phyloP scores from a whole-genome alignment of 2,797 vertebrate genomes.

The Ibycter americanus region DNA sequence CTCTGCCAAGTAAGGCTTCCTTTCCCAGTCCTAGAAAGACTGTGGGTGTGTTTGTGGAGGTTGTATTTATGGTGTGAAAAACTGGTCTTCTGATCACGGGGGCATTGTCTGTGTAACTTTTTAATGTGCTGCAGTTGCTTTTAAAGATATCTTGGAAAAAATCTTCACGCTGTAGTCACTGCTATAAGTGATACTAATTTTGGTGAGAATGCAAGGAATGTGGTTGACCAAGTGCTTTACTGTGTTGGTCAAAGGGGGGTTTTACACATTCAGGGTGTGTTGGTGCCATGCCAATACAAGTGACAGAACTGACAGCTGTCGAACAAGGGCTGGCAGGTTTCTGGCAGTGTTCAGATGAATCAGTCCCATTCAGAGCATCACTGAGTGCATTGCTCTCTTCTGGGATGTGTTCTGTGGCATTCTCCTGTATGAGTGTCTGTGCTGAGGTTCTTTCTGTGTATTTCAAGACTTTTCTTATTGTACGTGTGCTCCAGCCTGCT shows the following conservation, averaged over 20 bases:
- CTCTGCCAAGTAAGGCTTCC: slow-evolving; percentile 83
- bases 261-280: neutral
- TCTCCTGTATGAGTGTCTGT: neutral
- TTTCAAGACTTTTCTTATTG: neutral
- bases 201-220: neutral
- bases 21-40: neutral
- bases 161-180: neutral
- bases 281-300: neutral
- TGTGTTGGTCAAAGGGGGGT: neutral
- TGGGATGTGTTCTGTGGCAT: neutral
- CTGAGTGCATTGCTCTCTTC: neutral
- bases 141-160: neutral
- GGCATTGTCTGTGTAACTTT: neutral
- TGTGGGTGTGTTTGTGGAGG: neutral
- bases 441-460: neutral
- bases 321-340: neutral
- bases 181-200: neutral
- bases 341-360: neutral
- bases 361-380: neutral
- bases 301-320: neutral
- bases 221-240: neutral
- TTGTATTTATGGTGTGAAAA: neutral
- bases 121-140: neutral
- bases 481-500: neutral
- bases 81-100: neutral